Evolutionary conservation across 2,797 vertebrate species (phyloP).

Genomic region (Falco biarmicus): DNA sequence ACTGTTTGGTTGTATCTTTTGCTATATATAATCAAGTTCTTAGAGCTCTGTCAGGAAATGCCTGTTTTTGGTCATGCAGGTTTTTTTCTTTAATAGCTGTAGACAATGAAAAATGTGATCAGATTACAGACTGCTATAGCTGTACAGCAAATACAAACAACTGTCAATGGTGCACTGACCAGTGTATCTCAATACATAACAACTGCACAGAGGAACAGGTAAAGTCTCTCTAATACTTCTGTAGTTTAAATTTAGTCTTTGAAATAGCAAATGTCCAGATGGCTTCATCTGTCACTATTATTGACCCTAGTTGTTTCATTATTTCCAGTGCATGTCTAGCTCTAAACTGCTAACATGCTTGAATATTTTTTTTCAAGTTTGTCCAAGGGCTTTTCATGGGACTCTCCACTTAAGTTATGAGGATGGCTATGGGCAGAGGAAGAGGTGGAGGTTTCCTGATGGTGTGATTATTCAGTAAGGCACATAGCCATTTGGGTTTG

Average conservation of each 20-base stretch:
- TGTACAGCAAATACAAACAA: slow-evolving; percentile 94
- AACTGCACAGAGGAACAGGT: slow-evolving; percentile 90
- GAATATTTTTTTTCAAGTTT: neutral
- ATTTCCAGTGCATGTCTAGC: neutral
- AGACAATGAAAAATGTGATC: slow-evolving; percentile 91
- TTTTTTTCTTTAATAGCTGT: slow-evolving; percentile 77
- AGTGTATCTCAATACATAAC: slow-evolving; percentile 87
- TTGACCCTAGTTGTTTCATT: neutral
- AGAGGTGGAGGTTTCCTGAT: neutral
- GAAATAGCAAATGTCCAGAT: neutral
- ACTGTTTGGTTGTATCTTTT: neutral
- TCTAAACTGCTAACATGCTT: neutral
- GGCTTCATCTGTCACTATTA: neutral
- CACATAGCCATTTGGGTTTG: neutral
- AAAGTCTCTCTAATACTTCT: neutral
- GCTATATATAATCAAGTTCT: slow-evolving; percentile 31
- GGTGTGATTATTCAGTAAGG: neutral
- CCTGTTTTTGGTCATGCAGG: slow-evolving; percentile 64
- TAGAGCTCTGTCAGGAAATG: slow-evolving; percentile 53
- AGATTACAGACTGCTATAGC: slow-evolving; percentile 97
- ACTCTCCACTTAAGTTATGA: neutral
- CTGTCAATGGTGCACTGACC: slow-evolving; percentile 93
- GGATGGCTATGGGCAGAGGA: neutral
- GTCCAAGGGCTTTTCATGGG: neutral
- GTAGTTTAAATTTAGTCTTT: neutral